Evolutionary conservation across 2,797 vertebrate species (phyloP).

Genomic region (Rhodeus uyekii): DNA sequence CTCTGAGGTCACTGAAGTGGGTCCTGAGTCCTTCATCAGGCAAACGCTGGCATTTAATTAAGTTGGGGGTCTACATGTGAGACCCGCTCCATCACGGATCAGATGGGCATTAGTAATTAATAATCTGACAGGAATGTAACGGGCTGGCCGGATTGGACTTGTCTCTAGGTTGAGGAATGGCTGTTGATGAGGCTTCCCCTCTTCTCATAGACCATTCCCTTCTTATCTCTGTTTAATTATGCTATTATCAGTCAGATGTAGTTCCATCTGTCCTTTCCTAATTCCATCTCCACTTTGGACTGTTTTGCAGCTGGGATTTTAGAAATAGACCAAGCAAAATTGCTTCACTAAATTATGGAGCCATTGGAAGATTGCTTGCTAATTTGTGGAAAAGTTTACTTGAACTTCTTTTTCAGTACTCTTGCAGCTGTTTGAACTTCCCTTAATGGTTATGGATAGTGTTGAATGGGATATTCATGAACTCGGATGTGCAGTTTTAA

Average conservation of each 20-base stretch:
- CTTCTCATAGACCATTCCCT: conserved; percentile 9
- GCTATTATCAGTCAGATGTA: conserved; percentile 77
- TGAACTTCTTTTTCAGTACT: conserved; percentile 22
- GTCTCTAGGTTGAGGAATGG: conserved; percentile 50
- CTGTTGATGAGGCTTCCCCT: conserved; percentile 49
- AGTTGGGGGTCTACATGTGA: conserved; percentile 72
- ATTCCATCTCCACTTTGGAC: conserved; percentile 71
- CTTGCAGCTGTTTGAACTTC: conserved; percentile 41
- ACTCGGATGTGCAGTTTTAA: conserved; percentile 64
- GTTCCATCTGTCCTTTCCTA: conserved; percentile 78
- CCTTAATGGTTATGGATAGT: conserved; percentile 72
- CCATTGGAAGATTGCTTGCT: conserved; percentile 71
- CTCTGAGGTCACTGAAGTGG: conserved; percentile 87
- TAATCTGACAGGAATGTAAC: conserved; percentile 74
- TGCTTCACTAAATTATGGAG: conserved; percentile 77
- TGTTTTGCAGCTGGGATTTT: conserved; percentile 65
- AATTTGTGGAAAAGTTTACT: conserved; percentile 72
- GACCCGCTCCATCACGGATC: conserved; percentile 71
- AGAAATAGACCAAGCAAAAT: conserved; percentile 77
- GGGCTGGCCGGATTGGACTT: conserved; percentile 32
- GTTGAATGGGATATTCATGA: conserved; percentile 77
- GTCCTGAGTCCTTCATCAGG: conserved; percentile 85
- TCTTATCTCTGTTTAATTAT: conserved; percentile 72
- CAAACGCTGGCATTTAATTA: conserved; percentile 88
- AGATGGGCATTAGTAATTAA: conserved; percentile 89